Percentiles rank a stretch among this genome's conserved stretches.
Evolutionary conservation across 2,113 vertebrate species (phyloP).

Genomic region (Anarrhichthys ocellatus): DNA sequence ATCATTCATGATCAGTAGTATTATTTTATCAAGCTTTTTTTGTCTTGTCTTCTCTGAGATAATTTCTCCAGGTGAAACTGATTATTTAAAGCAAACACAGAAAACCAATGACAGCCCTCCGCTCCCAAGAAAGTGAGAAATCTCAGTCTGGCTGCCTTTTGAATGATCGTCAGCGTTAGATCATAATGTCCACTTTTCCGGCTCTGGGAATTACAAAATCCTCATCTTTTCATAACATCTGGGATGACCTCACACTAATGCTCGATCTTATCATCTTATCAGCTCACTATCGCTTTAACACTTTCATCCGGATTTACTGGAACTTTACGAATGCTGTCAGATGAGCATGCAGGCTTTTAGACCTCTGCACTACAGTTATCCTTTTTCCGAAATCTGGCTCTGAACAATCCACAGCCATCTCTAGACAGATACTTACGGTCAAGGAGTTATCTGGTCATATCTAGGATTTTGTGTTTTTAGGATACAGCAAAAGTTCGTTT

Average conservation of each 20-base stretch:
- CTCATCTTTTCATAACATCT: constrained; percentile 61
- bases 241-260: constrained; percentile 50
- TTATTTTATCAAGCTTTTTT: constrained; percentile 61
- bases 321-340: constrained; percentile 50
- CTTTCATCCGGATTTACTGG: constrained; percentile 64
- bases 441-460: constrained; percentile 2
- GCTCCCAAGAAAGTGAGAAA: background rate
- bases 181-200: constrained; percentile 27
- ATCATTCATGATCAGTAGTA: constrained; percentile 59
- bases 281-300: constrained; percentile 46
- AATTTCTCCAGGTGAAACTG: constrained; percentile 34
- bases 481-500: background rate
- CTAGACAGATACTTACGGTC: background rate
- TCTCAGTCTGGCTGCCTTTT: constrained; percentile 18
- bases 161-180: background rate
- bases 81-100: constrained; percentile 47
- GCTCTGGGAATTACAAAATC: constrained; percentile 48
- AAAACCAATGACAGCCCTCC: constrained; percentile 26
- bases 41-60: constrained; percentile 42
- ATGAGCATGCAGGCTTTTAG: constrained; percentile 49
- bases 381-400: constrained; percentile 21
- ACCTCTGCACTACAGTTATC: constrained; percentile 26
- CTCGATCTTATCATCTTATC: constrained; percentile 34
- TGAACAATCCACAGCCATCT: constrained; percentile 36
- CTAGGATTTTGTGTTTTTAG: constrained; percentile 4